A percentile compares a stretch with the other conserved stretches of the same genome.
Evolutionary conservation across 1,140 invertebrate species (phyloP).

Genomic region (Wasmannia auropunctata): DNA sequence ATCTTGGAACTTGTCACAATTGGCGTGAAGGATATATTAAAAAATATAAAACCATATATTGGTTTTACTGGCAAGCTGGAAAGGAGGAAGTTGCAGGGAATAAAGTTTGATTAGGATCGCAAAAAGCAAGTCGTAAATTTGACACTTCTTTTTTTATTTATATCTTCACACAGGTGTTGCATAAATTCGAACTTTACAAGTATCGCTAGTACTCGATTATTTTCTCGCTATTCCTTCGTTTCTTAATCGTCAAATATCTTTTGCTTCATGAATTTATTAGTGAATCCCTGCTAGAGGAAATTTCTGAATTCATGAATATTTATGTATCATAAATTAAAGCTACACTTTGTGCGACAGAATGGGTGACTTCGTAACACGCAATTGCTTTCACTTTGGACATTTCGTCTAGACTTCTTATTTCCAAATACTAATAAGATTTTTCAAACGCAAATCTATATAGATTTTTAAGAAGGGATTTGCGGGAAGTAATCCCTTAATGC

Average conservation of each 20-base stretch:
- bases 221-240: background rate
- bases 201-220: constrained; percentile 5
- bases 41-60: constrained; percentile 11
- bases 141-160: constrained; percentile 13
- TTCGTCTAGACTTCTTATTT: background rate
- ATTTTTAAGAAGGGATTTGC: background rate
- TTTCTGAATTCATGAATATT: constrained; percentile 13
- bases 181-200: constrained; percentile 7
- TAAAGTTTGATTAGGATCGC: constrained; percentile 50
- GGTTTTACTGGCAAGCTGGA: background rate
- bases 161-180: background rate
- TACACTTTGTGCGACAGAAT: background rate
- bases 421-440: background rate
- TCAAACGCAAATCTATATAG: background rate
- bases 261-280: constrained; percentile 6
- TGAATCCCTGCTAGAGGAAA: background rate
- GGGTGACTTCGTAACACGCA: background rate
- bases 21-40: background rate
- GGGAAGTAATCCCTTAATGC: background rate
- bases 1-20: background rate
- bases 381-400: background rate
- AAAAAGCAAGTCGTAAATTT: background rate
- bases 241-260: constrained; percentile 11
- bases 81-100: constrained; percentile 5
- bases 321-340: background rate